Evolutionary conservation across 2,888 invertebrate genomes (phyloP), one percentile per base, ranked within the genome.

Genomic region (Adela reaumurella): DNA sequence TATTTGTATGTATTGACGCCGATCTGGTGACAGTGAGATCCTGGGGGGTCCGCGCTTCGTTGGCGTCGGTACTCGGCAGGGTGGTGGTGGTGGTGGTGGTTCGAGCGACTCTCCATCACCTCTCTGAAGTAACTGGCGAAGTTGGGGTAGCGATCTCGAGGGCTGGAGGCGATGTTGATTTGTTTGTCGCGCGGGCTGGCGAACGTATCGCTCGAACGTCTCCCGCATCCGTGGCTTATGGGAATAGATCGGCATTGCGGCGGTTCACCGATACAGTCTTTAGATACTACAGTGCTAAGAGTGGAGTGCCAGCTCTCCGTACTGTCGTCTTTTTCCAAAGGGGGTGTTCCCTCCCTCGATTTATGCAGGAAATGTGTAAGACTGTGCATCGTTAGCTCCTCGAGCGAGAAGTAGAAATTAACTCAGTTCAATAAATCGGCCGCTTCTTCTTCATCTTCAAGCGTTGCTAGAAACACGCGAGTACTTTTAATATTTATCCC

Each of bases 41-140:
- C 52, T 45, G 50, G 53, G 11, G 67, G 78, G 53, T 63, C 68
- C 19, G 67, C 77, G 54, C 60, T 63, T 45, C 67, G 61, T 35
- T 61, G 65, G 20, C 67, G 58, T 53, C 66, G 62, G 46, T 61
- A 59, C 17, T 74, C 70, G 16, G 61, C 61, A n/a, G n/a, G n/a
- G n/a, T n/a, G 24, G 68, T 65, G 44, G 68, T 67, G 16, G 65
- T 63, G 11, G 68, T 64, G 0, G 64, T 54, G 54, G 63, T 64
- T 63, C 47, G 49, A 57, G 46, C 62, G 65, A 11, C 56, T 56
- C 53, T 77, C 70, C 56, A 74, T 68, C 8, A 70, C 66, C 53
- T 72, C 76, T 14, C 77, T 77, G 48, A 72, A 71, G 53, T 78
- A 74, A 54, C 73, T 76, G 1, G 80, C 74, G 45, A 79, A 78